Evolutionary conservation across 2,797 vertebrate genomes (phyloP).

Genomic region (Acestrorhynchus altus): DNA sequence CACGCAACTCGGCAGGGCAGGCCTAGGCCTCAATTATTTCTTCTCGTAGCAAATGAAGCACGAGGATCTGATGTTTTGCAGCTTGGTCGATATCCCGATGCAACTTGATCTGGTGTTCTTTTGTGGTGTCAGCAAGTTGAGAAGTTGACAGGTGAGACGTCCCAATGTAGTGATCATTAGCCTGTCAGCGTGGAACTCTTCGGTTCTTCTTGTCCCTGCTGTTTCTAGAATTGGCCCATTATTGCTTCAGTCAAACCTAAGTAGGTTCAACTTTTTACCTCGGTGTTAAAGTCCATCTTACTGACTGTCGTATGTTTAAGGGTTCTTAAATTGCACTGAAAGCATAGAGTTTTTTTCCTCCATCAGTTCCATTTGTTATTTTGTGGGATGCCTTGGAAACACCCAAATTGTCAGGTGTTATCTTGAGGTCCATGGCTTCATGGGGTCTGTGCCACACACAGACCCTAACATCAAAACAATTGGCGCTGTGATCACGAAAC

Average conservation of each 20-base stretch:
- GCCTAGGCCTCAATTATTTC: not conserved
- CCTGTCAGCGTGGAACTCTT: conserved; percentile 2
- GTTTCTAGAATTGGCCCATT: not conserved
- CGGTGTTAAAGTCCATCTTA: not conserved
- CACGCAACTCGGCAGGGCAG: not conserved
- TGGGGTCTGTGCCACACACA: too few relatives aligned
- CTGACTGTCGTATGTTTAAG: not conserved
- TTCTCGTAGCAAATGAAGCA: conserved; percentile 21
- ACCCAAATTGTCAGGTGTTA: too few relatives aligned
- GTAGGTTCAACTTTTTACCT: not conserved
- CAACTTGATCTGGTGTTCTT: conserved; percentile 25
- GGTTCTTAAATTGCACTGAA: too few relatives aligned
- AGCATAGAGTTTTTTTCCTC: too few relatives aligned
- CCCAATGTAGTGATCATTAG: conserved; percentile 11
- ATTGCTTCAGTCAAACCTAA: conserved; percentile 12
- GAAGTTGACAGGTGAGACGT: conserved; percentile 5
- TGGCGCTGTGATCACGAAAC: too few relatives aligned
- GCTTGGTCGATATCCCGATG: conserved; percentile 47
- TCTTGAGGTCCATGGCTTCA: too few relatives aligned
- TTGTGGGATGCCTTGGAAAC: too few relatives aligned
- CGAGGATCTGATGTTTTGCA: conserved; percentile 24
- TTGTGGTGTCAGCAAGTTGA: conserved; percentile 43
- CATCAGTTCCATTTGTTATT: too few relatives aligned
- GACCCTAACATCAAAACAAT: too few relatives aligned
- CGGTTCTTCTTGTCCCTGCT: not conserved